Conservation (phyloP, 2,797 vertebrate genomes). For the Lepus townsendii region DNA sequence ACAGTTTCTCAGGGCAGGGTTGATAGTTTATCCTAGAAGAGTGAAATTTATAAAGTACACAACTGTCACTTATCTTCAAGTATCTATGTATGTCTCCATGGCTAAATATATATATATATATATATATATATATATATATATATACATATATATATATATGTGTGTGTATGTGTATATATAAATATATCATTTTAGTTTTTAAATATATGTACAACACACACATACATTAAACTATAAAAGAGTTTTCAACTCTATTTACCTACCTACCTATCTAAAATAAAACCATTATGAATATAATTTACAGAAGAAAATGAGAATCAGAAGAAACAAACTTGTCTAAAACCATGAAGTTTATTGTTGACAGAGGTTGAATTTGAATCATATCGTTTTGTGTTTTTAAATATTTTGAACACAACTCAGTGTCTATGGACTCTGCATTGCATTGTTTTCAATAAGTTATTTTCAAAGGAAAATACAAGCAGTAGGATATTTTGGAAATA, state of each 20-base stretch:
- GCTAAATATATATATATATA: background rate
- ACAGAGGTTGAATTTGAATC: background rate
- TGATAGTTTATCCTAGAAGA: background rate
- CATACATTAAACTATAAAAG: no score
- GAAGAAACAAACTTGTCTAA: slow-evolving; percentile 27
- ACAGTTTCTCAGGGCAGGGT: background rate
- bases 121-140: background rate
- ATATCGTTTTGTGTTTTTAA: background rate
- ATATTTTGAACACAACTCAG: background rate
- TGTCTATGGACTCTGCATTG: background rate
- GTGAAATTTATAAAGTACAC: background rate
- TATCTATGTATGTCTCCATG: background rate
- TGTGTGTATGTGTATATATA: background rate
- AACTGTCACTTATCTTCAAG: background rate
- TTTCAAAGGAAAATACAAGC: slow-evolving; percentile 57
- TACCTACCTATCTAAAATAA: background rate
- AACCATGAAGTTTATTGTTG: background rate
- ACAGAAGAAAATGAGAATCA: slow-evolving; percentile 29
- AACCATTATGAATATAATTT: background rate
- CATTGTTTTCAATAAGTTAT: background rate
- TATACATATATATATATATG: no score
- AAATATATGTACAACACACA: no score
- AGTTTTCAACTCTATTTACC: no score
- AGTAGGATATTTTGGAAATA: slow-evolving; percentile 25
- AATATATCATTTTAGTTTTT: no score